phyloP scores from a whole-genome alignment of 1,140 invertebrate genomes.

The Phortica variegata region DNA sequence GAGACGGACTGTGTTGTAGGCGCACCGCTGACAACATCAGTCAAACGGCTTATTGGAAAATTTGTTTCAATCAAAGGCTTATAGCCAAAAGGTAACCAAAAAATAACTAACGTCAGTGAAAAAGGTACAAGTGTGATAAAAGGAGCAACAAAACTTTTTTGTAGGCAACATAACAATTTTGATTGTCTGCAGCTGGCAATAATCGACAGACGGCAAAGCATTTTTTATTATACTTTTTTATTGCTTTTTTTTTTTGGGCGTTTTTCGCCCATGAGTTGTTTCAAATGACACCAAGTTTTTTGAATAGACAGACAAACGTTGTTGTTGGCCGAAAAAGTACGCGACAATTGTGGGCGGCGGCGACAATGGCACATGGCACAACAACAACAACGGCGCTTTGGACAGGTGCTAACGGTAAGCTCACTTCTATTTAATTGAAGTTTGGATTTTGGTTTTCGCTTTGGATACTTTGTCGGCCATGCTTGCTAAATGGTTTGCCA shows the following conservation, averaged over 20 bases:
- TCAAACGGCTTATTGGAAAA: slow-evolving; percentile 44
- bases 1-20: neutral
- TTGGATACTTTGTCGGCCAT: slow-evolving; percentile 1
- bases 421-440: neutral
- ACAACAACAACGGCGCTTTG: too few species aligned
- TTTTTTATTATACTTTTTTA: neutral
- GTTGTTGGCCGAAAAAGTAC: neutral
- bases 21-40: slow-evolving; percentile 25
- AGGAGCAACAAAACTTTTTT: slow-evolving; percentile 34
- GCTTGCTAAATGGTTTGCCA: slow-evolving; percentile 44
- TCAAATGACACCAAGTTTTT: neutral
- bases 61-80: slow-evolving; percentile 43
- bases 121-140: neutral
- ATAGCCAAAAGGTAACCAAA: slow-evolving; percentile 9
- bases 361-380: neutral
- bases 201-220: neutral
- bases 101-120: neutral
- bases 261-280: too few species aligned
- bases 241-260: neutral
- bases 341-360: too few species aligned
- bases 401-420: slow-evolving; percentile 8
- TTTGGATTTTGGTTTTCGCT: neutral
- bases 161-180: slow-evolving; percentile 23
- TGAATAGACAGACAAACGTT: neutral
- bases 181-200: slow-evolving; percentile 17